Evolutionary conservation across 2,888 invertebrate species (phyloP), one percentile per base, ranked within the genome.

Genomic region (Galeruca laticollis): DNA sequence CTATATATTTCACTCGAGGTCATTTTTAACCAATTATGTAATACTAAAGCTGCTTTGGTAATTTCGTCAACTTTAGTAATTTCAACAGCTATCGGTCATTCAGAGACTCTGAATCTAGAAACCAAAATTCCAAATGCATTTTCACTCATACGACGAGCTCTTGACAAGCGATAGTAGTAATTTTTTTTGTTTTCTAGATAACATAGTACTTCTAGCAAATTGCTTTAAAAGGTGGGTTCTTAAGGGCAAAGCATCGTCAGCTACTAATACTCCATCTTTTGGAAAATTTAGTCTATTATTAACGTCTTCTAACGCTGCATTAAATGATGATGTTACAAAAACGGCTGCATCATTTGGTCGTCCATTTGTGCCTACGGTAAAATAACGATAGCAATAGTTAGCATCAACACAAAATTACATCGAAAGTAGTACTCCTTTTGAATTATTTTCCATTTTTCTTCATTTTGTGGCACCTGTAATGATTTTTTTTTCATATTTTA

Each of bases 321-420:
- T 26, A 3, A 26, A 26, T 31, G 75, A 35, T 57, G 57, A 37
- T 57, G 35, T 57, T 35, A 37, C 57, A 15, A 57, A 57, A 57
- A 57, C 57, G 1, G 57, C 57, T 35, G 37, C 33, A 56, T 56
- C 56, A 15, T 6, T 68, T 68, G 62, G 40, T 49, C 70, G 71
- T 63, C 72, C 52, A 67, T 69, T 68, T 61, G 70, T 66, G 43
- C 68, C 68, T 47, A 74, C 61, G 57, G 68, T 20, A 26, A 72
- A 47, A 70, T 70, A 75, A 43, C 70, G 56, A 70, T 71, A 73
- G 47, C 68, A 64, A 70, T 66, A 70, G 47, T n/a, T n/a, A n/a
- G n/a, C n/a, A n/a, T n/a, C n/a, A n/a, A n/a, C 43, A 18, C 37
- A 37, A 26, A 43, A n/a, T 43, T 37, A 6, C 37, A 37, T 10